phyloP scores from a whole-genome alignment of 1,140 invertebrate species.

The Aphaenogaster rudis region DNA sequence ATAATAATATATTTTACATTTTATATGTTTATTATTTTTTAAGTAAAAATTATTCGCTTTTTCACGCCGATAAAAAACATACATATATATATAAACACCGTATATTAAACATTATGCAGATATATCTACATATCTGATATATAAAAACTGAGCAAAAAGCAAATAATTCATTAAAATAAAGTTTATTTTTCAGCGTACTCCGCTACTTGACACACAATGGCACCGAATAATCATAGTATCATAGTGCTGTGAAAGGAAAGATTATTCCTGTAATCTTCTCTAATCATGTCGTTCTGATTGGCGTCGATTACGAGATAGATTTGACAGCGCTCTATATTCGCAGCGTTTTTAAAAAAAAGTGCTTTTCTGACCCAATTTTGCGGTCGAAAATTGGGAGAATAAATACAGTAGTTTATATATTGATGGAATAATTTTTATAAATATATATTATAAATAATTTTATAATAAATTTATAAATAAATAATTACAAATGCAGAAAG shows the following conservation, averaged over 20 bases:
- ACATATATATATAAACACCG: background rate
- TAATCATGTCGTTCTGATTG: constrained; percentile 6
- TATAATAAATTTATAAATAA: constrained; percentile 4
- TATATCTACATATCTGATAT: background rate
- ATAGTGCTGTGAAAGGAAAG: constrained; percentile 6
- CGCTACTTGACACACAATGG: background rate
- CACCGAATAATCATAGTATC: constrained; percentile 28
- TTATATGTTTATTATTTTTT: background rate
- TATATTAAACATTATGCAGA: background rate
- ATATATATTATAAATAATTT: constrained; percentile 23
- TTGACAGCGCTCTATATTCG: background rate
- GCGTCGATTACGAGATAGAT: constrained; percentile 11
- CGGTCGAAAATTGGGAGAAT: background rate
- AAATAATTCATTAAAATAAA: background rate
- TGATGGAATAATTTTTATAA: constrained; percentile 1
- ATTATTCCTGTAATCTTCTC: constrained; percentile 31
- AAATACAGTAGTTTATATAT: background rate
- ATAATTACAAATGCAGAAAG: constrained; percentile 5
- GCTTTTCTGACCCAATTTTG: background rate
- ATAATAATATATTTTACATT: background rate
- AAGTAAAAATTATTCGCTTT: background rate
- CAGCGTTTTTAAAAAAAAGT: background rate
- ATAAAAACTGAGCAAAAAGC: background rate
- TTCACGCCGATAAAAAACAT: background rate
- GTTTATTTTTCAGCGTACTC: constrained; percentile 2